Evolutionary conservation across 2,113 vertebrate species (phyloP).

Genomic region (Lycaon pictus): DNA sequence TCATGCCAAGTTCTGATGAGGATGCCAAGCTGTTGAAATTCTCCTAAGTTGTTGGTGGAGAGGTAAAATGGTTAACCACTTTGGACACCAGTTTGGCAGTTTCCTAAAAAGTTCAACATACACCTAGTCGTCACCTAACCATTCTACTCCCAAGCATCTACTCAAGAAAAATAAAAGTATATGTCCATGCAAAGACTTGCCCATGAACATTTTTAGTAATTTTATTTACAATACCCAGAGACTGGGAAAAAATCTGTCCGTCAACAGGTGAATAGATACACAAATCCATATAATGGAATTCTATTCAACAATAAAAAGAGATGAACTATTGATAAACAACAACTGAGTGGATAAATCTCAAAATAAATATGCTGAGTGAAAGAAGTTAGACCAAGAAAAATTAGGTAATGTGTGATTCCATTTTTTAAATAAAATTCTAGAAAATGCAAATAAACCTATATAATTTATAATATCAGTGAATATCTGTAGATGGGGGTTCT

Average conservation of each 20-base stretch:
- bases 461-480: neutral
- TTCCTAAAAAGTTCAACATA: neutral
- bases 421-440: neutral
- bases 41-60: neutral
- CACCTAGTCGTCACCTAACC: neutral
- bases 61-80: neutral
- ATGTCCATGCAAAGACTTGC: neutral
- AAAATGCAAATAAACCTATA: neutral
- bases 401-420: neutral
- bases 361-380: conserved; percentile 2
- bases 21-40: neutral
- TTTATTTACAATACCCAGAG: neutral
- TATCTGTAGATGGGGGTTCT: neutral
- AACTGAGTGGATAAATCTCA: neutral
- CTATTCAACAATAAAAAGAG: neutral
- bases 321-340: neutral
- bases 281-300: neutral
- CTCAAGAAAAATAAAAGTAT: neutral
- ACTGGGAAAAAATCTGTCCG: neutral
- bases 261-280: neutral
- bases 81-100: neutral
- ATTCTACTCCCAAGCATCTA: neutral
- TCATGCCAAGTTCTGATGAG: neutral
- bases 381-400: neutral
- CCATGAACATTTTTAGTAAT: neutral